Evolutionary conservation across 2,113 vertebrate species (phyloP), one percentile per base, ranked within the genome.

Genomic region (Hucho hucho): DNA sequence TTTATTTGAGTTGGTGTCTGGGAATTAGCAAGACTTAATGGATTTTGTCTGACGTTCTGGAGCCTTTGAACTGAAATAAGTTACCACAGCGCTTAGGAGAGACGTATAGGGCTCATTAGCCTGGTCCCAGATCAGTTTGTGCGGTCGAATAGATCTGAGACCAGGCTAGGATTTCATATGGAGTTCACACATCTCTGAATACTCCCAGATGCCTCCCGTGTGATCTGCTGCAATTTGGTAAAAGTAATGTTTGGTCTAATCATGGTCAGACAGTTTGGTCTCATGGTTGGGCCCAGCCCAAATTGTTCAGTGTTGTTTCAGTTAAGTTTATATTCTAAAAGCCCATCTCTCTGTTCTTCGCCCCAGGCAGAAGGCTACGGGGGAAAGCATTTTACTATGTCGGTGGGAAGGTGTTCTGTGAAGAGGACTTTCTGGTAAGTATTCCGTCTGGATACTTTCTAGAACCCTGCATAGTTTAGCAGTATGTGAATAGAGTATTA

Each of bases 381-480:
- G 97, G 97, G 76, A 98, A 98, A 84, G 97, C 97, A 14, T 99
- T 99, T 90, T 99, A 99, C 90, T 98, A 95, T 75, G 97, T 98
- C 61, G 95, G 94, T 2, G 97, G 97, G 63, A 98, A 97, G 86
- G 97, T 98, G 72, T 99, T 96, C 85, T 99, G 97, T 81, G 97
- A 99, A 89, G 97, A 99, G 88, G 97, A 99, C 87, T 98, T 98
- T 86, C 91, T 98, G 95, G 97, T 98, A 90, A 95, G 97, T 70
- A 1, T 1, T 58, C 70, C 16, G 1, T 53, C 12, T 53, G 49
- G 49, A 53, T 18, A 53, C 4, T 18, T 1, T 53, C 3, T 18
- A 18, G 13, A 53, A 53, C 49, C 12, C 4, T 53, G 14, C 49
- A 53, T 53, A 53, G 49, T 4, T 4, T 53, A 53, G 49, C 49